Percentiles rank a stretch among this genome's conserved stretches.
These are phyloP conservation scores for Kryptopterus vitreolus DNA, from an alignment of 2,797 vertebrate genomes.

Conservation along the genomic window DNA sequence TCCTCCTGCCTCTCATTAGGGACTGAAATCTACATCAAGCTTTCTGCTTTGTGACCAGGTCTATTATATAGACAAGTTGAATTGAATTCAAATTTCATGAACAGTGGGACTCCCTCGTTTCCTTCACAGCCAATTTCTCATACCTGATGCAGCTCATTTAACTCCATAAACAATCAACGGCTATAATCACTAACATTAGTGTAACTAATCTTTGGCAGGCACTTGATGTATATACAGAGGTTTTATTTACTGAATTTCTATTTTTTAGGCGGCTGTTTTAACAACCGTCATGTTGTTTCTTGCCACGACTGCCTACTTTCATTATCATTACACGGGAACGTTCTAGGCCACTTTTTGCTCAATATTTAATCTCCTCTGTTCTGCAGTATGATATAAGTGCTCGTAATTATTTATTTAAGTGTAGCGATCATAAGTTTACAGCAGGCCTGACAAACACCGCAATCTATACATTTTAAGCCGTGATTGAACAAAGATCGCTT, in stretches of 20 bases:
- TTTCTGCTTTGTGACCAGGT: neutral
- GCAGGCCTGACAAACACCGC: neutral
- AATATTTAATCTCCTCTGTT: neutral
- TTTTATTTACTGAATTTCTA: neutral
- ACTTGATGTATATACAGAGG: neutral
- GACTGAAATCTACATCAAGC: neutral
- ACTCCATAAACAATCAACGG: neutral
- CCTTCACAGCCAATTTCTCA: neutral
- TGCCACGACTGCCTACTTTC: neutral
- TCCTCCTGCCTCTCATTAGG: neutral
- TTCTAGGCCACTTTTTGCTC: neutral
- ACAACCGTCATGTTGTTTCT: neutral
- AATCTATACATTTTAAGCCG: neutral
- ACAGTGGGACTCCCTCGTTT: neutral
- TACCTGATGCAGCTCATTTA: conserved; percentile 4
- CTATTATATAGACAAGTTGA: neutral
- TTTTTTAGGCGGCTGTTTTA: neutral
- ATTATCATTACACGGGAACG: neutral
- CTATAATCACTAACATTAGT: conserved; percentile 4
- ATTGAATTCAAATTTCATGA: neutral
- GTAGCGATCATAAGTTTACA: neutral
- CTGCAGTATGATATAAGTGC: neutral
- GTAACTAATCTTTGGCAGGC: neutral
- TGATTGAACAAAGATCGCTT: neutral
- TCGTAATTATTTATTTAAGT: neutral